These are phyloP conservation scores for Microtus montanus DNA, from an alignment of 2,113 vertebrate species.

Conservation along the genomic window DNA sequence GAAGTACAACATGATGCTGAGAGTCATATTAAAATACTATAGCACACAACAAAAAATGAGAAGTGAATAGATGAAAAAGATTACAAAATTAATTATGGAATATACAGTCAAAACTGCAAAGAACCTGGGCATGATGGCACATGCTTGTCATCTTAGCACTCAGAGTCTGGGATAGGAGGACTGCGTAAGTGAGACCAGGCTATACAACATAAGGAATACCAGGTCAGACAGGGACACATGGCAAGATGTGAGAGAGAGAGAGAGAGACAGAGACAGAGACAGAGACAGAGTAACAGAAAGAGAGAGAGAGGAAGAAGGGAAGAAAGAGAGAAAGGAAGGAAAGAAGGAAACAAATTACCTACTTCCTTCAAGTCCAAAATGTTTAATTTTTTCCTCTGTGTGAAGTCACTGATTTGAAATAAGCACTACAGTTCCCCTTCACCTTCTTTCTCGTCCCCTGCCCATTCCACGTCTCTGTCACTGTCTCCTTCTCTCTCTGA, in stretches of 20 bases:
- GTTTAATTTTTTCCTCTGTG: background rate
- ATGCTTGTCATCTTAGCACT: too few species aligned
- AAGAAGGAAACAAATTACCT: background rate
- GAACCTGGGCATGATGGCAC: background rate
- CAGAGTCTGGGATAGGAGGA: background rate
- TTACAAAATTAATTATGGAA: background rate
- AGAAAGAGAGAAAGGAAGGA: too few species aligned
- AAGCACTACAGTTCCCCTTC: background rate
- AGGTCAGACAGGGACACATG: background rate
- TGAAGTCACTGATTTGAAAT: background rate
- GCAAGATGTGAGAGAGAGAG: too few species aligned
- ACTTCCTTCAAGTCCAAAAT: background rate
- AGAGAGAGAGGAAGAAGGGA: too few species aligned
- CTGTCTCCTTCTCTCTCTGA: background rate
- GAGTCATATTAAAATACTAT: background rate
- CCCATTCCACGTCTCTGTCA: background rate
- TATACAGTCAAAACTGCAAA: background rate
- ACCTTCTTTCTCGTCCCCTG: too few species aligned
- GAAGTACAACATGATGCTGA: constrained; percentile 8
- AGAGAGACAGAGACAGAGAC: too few species aligned
- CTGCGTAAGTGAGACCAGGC: background rate
- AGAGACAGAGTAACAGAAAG: too few species aligned
- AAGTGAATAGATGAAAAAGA: background rate
- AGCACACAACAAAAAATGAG: background rate
- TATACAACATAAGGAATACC: background rate